Evolutionary conservation across 2,888 invertebrate species (phyloP), one percentile per base, ranked within the genome.

Genomic region (Drosophila sordidapex): DNA sequence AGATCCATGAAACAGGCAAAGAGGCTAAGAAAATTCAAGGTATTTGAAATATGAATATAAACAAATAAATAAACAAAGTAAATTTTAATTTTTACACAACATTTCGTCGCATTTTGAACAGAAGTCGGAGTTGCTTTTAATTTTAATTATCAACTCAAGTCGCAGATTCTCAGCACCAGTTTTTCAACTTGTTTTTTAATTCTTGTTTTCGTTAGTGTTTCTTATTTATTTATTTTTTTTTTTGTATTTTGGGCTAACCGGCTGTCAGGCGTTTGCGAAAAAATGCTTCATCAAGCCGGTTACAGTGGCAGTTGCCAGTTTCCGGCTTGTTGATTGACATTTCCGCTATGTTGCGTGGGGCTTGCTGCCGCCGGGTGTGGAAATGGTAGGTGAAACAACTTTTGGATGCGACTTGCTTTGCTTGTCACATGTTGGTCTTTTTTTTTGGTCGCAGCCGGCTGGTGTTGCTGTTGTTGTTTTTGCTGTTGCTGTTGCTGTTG

Each of bases 311-410:
- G 86, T 88, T 79, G 77, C 68, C 79, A 69, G 81, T 76, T 79
- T 83, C 83, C 89, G 83, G 89, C 83, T 83, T 83, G 89, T 77
- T 83, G 83, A 88, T 86, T 88, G 89, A 86, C 89, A 86, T 83
- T 86, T 88, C 89, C 83, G 81, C 71, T 49, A 51, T 25, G 52
- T 29, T 62, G 56, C 54, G 11, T 48, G 31, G 46, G 43, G n/a
- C 5, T 21, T 10, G 29, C 43, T 25, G 33, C 25, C 36, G 49
- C 18, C 29, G 29, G 43, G 11, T 10, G 21, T 5, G 27, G 1
- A 25, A 11, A 10, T 53, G 13, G 11, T 27, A 35, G 7, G 6
- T 36, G 15, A 25, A 38, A n/a, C 31, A n/a, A 18, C 29, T n/a
- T 38, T 56, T 49, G 46, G 21, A 38, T n/a, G 18, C 25, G 15